Conservation (phyloP, 2,113 vertebrate genomes). For the Euleptes europaea region DNA sequence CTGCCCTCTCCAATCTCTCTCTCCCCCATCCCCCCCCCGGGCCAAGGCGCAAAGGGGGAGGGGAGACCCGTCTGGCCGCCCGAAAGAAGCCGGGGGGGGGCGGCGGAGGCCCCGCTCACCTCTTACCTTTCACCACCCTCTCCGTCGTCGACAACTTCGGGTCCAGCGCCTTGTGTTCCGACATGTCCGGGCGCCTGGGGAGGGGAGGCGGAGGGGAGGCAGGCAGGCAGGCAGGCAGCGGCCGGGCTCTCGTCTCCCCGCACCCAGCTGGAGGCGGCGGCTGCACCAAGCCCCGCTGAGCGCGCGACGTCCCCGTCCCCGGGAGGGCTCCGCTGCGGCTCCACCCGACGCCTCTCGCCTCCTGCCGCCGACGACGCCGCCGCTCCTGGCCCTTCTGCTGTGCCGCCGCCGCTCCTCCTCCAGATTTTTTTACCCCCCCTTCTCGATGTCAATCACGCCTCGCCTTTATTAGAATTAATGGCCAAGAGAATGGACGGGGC, state of each 20-base stretch:
- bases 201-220: conserved; percentile 53
- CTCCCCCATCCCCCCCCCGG: background rate
- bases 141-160: conserved; percentile 98
- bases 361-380: background rate
- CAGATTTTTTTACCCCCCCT: conserved; percentile 55
- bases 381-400: background rate
- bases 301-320: conserved; percentile 51
- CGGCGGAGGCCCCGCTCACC: conserved; percentile 23
- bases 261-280: conserved; percentile 49
- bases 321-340: conserved; percentile 47
- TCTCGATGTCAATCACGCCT: conserved; percentile 72
- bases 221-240: no score
- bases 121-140: conserved; percentile 96
- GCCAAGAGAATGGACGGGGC: conserved; percentile 7
- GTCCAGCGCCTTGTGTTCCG: conserved; percentile 94
- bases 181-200: conserved; percentile 90
- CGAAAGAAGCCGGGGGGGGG: conserved; percentile 1
- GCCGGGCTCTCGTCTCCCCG: conserved; percentile 59
- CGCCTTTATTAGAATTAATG: conserved; percentile 29
- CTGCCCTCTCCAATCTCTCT: background rate
- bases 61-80: background rate
- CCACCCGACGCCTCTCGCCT: conserved; percentile 63
- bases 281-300: conserved; percentile 53
- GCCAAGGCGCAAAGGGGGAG: background rate
- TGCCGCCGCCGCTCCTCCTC: background rate